phyloP scores from a whole-genome alignment of 2,113 vertebrate genomes.

The Bungarus multicinctus region DNA sequence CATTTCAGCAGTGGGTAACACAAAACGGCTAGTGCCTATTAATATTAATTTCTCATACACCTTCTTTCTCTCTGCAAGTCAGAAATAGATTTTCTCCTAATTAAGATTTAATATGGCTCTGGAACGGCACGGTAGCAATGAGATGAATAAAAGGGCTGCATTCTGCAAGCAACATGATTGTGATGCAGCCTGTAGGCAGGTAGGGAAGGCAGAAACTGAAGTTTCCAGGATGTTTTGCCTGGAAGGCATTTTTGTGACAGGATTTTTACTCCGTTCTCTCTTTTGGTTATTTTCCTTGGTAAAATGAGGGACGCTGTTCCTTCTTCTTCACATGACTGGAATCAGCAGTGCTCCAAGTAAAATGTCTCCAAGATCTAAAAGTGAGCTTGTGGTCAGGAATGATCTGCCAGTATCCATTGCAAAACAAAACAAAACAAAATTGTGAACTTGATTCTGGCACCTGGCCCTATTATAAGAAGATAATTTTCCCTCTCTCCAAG shows the following conservation, averaged over 20 bases:
- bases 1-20: not conserved
- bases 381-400: not conserved
- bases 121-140: fast-evolving
- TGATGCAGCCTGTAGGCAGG: not conserved
- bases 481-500: not conserved
- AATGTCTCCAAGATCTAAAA: not conserved
- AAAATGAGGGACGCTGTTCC: not conserved
- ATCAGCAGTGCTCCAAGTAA: not conserved
- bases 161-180: not conserved
- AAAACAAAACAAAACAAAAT: not conserved
- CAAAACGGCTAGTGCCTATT: not conserved
- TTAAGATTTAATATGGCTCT: not conserved
- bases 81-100: not conserved
- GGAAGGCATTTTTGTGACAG: slow-evolving; percentile 17
- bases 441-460: not conserved
- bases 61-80: not conserved
- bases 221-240: not conserved
- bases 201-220: not conserved
- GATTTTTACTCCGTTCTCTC: not conserved
- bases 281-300: slow-evolving; percentile 7
- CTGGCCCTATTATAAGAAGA: not conserved
- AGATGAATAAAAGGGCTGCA: not conserved
- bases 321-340: not conserved
- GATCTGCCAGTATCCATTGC: not conserved
- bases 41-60: slow-evolving; percentile 2